Conservation (phyloP, 2,797 vertebrate genomes). For the Crypturellus tataupa region DNA sequence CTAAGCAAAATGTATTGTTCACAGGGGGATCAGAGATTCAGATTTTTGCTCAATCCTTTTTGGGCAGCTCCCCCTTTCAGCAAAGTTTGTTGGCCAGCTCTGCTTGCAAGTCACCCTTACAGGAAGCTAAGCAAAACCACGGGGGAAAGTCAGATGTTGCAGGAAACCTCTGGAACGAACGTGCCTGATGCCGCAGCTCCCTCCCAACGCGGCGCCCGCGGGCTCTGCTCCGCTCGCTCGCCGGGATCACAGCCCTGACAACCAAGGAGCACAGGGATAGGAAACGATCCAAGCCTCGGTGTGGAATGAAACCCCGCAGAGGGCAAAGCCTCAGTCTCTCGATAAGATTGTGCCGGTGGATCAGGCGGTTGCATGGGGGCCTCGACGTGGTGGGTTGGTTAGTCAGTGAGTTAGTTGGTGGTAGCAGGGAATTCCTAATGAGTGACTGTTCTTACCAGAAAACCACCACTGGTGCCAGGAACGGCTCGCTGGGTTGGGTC, state of each 20-base stretch:
- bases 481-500: neutral
- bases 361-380: neutral
- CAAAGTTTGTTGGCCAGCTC: constrained; percentile 12
- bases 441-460: constrained; percentile 53
- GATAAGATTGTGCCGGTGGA: neutral
- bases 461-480: neutral
- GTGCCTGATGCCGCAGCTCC: neutral
- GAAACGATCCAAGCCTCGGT: neutral
- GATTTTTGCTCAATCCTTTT: constrained; percentile 61
- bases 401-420: neutral
- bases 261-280: neutral
- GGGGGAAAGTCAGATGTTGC: constrained; percentile 1
- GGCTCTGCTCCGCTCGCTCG: neutral
- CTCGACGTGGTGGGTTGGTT: neutral
- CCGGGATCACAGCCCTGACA: neutral
- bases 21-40: constrained; percentile 49
- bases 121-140: constrained; percentile 28
- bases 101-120: constrained; percentile 48
- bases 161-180: constrained; percentile 32
- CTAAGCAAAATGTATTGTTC: constrained; percentile 61
- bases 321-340: neutral
- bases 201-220: neutral
- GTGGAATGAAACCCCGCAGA: neutral
- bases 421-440: constrained; percentile 50
- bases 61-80: constrained; percentile 50